These are phyloP conservation scores for Gymnobelideus leadbeateri DNA, from an alignment of 2,113 vertebrate species.

Conservation along the genomic window DNA sequence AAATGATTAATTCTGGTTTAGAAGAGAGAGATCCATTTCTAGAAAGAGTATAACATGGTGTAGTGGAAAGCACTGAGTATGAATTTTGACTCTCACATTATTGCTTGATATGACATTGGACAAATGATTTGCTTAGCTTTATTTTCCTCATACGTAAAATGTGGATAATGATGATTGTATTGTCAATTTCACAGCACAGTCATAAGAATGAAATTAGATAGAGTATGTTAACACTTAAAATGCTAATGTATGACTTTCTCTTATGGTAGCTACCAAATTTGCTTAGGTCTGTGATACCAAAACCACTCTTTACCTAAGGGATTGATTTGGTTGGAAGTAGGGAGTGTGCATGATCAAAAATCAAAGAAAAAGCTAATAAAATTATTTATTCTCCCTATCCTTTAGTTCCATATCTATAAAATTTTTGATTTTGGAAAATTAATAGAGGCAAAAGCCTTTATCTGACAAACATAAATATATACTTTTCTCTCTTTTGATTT, in stretches of 20 bases:
- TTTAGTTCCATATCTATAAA: neutral
- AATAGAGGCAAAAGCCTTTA: neutral
- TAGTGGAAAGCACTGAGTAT: neutral
- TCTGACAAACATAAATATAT: neutral
- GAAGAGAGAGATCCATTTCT: neutral
- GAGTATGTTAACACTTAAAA: neutral
- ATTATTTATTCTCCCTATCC: slow-evolving; percentile 2
- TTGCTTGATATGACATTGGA: neutral
- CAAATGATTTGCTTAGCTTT: neutral
- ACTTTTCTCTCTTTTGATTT: neutral
- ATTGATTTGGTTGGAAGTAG: neutral
- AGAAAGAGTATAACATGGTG: neutral
- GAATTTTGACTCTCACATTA: neutral
- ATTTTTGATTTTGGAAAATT: neutral
- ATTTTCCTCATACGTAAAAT: neutral
- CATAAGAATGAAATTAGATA: neutral
- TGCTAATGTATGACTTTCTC: neutral
- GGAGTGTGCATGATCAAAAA: neutral
- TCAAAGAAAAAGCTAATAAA: neutral
- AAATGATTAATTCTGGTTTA: neutral
- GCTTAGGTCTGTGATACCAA: neutral
- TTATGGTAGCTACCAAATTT: neutral
- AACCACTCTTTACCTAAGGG: neutral
- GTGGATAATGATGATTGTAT: neutral
- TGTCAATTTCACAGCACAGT: neutral